A percentile compares a stretch with the other conserved stretches of the same genome.
Evolutionary conservation across 64 coral and sea anemone genomes (phyloP).

Genomic region (Montipora efflorescens): DNA sequence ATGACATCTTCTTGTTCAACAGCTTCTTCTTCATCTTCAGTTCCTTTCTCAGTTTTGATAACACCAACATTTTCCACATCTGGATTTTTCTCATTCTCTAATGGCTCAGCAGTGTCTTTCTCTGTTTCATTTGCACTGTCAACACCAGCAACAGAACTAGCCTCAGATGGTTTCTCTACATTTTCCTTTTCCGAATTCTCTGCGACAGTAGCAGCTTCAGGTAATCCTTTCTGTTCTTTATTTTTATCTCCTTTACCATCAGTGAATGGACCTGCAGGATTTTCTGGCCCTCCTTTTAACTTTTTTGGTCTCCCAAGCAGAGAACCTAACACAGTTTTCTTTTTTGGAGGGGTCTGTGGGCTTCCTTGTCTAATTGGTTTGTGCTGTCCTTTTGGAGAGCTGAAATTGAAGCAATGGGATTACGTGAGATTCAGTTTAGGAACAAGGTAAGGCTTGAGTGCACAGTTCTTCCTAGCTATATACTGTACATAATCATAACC

Average conservation of each 20-base stretch:
- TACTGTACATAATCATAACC: too few relatives aligned
- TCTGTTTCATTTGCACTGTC: not conserved
- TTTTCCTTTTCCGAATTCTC: not conserved
- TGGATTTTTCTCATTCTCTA: not conserved
- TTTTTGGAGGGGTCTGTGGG: constrained; percentile 5
- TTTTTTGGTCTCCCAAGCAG: constrained; percentile 56
- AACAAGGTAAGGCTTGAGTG: too few relatives aligned
- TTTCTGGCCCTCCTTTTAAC: constrained; percentile 36
- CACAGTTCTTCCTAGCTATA: too few relatives aligned
- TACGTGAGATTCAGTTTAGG: too few relatives aligned
- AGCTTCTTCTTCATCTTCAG: not conserved
- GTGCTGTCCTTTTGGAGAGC: constrained; percentile 19
- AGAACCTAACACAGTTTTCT: not conserved
- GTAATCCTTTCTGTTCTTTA: not conserved
- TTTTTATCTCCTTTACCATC: constrained; percentile 21
- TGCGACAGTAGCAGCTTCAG: not conserved
- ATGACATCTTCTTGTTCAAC: not conserved
- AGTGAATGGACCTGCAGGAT: constrained; percentile 14
- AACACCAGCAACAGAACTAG: not conserved
- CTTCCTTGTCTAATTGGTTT: constrained; percentile 8
- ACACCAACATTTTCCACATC: not conserved
- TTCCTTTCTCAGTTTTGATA: not conserved
- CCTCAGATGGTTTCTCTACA: not conserved
- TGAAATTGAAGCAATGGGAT: not conserved
- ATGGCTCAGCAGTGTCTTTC: not conserved